Evolutionary conservation across 2,797 vertebrate species (phyloP).

Genomic region (Helarctos malayanus): DNA sequence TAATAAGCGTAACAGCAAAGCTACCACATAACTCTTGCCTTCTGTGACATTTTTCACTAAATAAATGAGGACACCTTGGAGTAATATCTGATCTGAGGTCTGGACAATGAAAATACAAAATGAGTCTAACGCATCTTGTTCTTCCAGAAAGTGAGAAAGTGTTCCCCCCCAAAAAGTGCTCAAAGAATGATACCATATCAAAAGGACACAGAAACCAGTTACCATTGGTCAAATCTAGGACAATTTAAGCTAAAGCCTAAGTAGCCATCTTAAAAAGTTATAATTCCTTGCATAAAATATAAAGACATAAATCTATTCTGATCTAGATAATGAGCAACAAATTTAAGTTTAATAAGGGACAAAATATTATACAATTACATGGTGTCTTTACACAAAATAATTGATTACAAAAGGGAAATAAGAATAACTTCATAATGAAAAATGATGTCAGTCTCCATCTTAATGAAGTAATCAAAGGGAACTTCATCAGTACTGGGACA

Average conservation of each 20-base stretch:
- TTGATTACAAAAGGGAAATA: background rate
- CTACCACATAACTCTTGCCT: background rate
- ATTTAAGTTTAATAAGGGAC: background rate
- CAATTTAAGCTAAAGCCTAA: background rate
- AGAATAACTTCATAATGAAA: background rate
- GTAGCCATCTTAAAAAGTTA: background rate
- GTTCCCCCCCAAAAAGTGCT: background rate
- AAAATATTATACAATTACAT: background rate
- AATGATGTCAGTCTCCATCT: background rate
- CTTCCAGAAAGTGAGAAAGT: background rate
- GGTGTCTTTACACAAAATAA: background rate
- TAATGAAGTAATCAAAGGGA: constrained; percentile 65
- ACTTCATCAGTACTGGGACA: background rate
- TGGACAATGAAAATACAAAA: background rate
- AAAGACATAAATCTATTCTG: background rate
- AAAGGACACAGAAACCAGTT: background rate
- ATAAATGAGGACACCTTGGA: background rate
- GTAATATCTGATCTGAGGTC: background rate
- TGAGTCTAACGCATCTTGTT: background rate
- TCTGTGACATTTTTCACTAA: background rate
- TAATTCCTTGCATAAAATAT: background rate
- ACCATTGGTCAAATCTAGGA: background rate
- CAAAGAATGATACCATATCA: background rate
- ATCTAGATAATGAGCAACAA: background rate
- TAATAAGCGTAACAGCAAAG: background rate